These are phyloP conservation scores for Pyrrhosoma nymphula DNA, from an alignment of 2,888 invertebrate species.

Conservation along the genomic window DNA sequence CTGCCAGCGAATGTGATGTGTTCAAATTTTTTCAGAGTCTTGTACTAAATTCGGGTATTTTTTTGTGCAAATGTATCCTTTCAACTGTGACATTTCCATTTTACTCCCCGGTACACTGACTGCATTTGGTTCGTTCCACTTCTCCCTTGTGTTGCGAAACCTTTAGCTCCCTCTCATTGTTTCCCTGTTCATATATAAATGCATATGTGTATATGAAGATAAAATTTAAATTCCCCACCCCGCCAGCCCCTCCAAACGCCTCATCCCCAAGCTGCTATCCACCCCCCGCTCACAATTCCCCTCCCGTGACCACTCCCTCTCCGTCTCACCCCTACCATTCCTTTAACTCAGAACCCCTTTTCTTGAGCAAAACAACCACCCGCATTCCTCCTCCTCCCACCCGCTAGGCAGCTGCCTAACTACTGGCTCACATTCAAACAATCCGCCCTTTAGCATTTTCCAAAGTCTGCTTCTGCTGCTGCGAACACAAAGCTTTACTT, in stretches of 20 bases:
- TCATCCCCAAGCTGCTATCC: too few species aligned
- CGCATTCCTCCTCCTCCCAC: not conserved
- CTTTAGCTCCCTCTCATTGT: not conserved
- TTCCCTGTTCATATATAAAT: not conserved
- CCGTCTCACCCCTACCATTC: not conserved
- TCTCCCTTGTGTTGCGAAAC: constrained; percentile 26
- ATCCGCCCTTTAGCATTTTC: not conserved
- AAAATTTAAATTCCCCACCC: not conserved
- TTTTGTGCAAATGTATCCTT: constrained; percentile 4
- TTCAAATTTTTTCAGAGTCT: constrained; percentile 19
- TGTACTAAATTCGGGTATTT: constrained; percentile 22
- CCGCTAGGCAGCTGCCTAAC: constrained; percentile 19
- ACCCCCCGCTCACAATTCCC: not conserved
- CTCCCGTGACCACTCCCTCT: not conserved
- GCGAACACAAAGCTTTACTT: not conserved
- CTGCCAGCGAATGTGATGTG: constrained; percentile 33
- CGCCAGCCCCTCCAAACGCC: not conserved
- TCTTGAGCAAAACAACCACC: not conserved
- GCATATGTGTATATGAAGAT: constrained; percentile 9
- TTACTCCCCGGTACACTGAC: not conserved
- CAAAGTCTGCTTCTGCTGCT: not conserved
- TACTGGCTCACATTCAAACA: not conserved
- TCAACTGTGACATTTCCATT: constrained; percentile 38
- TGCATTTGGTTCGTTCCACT: constrained; percentile 21
- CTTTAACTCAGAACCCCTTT: not conserved